Evolutionary conservation across 2,113 vertebrate genomes (phyloP).

Genomic region (Dipodomys spectabilis): DNA sequence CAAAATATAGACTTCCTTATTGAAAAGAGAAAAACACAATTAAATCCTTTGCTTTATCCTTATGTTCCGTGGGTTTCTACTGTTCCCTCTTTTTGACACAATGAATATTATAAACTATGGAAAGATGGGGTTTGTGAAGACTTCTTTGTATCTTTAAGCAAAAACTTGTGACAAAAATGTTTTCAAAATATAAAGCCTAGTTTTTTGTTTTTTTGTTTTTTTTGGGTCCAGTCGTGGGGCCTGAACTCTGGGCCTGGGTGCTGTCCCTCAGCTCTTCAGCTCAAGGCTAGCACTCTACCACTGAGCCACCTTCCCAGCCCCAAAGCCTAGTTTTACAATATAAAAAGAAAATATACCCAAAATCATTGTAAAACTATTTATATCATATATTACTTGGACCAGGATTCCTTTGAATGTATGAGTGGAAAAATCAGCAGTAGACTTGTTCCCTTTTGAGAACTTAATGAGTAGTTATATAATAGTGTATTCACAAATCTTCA

Average conservation of each 20-base stretch:
- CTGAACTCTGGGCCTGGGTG: too few relatives aligned
- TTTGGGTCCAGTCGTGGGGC: too few relatives aligned
- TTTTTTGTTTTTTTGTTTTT: too few relatives aligned
- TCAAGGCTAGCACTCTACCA: too few relatives aligned
- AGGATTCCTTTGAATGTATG: not conserved
- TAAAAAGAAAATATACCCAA: not conserved
- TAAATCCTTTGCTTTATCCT: not conserved
- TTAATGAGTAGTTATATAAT: not conserved
- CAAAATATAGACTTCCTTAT: not conserved
- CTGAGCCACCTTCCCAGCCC: too few relatives aligned
- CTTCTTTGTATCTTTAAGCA: not conserved
- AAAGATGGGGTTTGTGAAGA: not conserved
- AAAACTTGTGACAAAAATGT: not conserved
- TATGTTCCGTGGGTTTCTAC: not conserved
- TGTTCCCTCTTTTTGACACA: not conserved
- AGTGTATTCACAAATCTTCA: not conserved
- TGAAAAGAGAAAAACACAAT: not conserved
- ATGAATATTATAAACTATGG: not conserved
- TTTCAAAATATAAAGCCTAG: not conserved
- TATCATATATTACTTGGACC: not conserved
- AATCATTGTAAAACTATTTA: slow-evolving; percentile 3
- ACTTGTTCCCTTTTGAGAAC: not conserved
- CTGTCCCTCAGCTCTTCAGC: too few relatives aligned
- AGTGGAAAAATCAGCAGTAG: not conserved
- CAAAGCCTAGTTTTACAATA: not conserved